These are phyloP conservation scores for Sebastolobus altivelis DNA, from an alignment of 2,797 vertebrate genomes.

Conservation along the genomic window DNA sequence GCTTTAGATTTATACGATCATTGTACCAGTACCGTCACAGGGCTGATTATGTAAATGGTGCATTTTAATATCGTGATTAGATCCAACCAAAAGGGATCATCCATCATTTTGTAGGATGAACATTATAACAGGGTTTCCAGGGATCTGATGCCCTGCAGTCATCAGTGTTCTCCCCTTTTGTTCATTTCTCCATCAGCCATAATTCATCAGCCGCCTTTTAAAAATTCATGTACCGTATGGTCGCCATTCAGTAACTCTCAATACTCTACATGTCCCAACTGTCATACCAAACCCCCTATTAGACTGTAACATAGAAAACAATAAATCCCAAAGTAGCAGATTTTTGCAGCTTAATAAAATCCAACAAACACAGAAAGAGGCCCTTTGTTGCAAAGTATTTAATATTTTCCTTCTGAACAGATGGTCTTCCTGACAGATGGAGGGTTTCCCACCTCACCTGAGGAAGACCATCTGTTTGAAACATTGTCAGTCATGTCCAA, in stretches of 20 bases:
- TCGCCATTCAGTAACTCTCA: background rate
- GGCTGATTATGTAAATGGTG: constrained; percentile 13
- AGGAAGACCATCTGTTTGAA: constrained; percentile 10
- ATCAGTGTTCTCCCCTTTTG: constrained; percentile 30
- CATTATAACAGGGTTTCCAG: constrained; percentile 10
- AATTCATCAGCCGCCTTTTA: constrained; percentile 30
- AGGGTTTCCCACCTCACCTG: constrained; percentile 1
- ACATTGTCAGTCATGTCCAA: background rate
- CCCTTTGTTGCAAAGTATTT: background rate
- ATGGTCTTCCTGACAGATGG: constrained; percentile 8
- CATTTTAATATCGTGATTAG: background rate
- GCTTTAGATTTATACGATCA: background rate
- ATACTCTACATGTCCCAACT: background rate
- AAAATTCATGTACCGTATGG: constrained; percentile 25
- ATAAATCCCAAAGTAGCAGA: background rate
- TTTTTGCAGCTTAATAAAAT: background rate
- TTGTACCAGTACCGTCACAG: background rate
- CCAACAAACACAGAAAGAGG: background rate
- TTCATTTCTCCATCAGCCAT: constrained; percentile 12
- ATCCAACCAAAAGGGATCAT: constrained; percentile 19
- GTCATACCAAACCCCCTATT: background rate
- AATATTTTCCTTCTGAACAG: background rate
- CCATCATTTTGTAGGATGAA: constrained; percentile 15
- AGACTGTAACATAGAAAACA: background rate
- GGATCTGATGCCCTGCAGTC: background rate